Evolutionary conservation across 2,797 vertebrate species (phyloP), one percentile per base, ranked within the genome.

Genomic region (Gymnoscopelus braueri): DNA sequence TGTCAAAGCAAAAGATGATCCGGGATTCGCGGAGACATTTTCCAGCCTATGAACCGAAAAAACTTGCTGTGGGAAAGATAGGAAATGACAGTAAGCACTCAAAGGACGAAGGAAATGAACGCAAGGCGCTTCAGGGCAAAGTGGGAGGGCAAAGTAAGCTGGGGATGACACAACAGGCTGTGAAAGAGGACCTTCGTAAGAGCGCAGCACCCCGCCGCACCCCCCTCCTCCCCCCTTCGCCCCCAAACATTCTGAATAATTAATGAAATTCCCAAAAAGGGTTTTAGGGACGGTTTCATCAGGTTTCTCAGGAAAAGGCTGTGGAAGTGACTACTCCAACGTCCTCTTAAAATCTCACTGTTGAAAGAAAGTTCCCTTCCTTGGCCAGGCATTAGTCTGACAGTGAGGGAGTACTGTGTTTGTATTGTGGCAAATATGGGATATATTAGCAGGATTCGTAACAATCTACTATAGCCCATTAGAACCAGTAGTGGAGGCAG

Each of bases 181-280:
- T 78, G 84, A 80, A 77, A 80, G 60, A 70, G 60, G 73, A 86
- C 74, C 78, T 80, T 81, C 4, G 7, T 48, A 75, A 67, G 54
- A 72, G 51, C n/a, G 60, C 58, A 10, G 55, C 63, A 4, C 35
- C 35, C 35, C 35, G 6, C 6, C 0, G 5, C 1, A 0, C 29
- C 29, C 29, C 29, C 35, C 35, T 1, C 8, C 1, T 5, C 39
- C 7, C 39, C 39, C 39, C 39, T 0, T 44, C 39, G 39, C 74
- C 65, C 74, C 69, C 74, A 80, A 84, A 84, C 80, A 66, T 44
- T 35, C 51, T 92, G 77, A 91, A 94, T 94, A 84, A 92, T 93
- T 85, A 72, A 94, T 91, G 81, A 87, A 73, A 44, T 62, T 64
- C 48, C 48, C 12, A 87, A 87, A 70, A 81, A 66, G 49, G 63